Evolutionary conservation across 1,140 invertebrate species (phyloP), one percentile per base, ranked within the genome.

Genomic region (Aphelinus certus): DNA sequence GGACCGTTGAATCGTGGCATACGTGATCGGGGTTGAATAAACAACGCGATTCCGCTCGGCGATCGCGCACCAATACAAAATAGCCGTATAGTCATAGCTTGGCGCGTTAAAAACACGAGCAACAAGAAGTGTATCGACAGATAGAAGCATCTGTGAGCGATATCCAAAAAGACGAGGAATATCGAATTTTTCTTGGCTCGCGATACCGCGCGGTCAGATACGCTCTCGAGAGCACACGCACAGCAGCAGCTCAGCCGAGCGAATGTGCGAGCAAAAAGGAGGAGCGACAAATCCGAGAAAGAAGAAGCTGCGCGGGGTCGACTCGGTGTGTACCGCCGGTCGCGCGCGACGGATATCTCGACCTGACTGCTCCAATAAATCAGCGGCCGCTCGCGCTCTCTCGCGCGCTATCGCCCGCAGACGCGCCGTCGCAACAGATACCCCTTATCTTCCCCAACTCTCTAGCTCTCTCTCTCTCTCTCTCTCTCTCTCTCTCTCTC

Each of bases 371-470:
- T 63, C 60, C 78, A 84, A 84, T 83, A 85, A 85, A 84, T 84
- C 82, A 83, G 65, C 72, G 62, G 63, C 70, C 77, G 77, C 79
- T 71, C 77, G 79, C 76, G 26, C 26, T 26, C 26, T 26, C 26
- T 26, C 26, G 74, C 75, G 74, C 76, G 78, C 79, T 83, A 85
- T 85, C 82, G 77, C 80, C 65, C 65, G 73, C 81, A 84, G 81
- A 84, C 82, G 81, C 76, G 78, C 80, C 67, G 74, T 71, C 76
- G 71, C 10, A 49, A 76, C 73, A 81, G 77, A 81, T 80, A 75
- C 75, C 60, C 61, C 79, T 83, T 83, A 82, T 83, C 81, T 81
- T 79, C 26, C 79, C 71, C 75, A 80, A 82, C 77, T 77, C n/a
- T 43, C 67, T 43, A 2, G 46, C 42, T 26, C 26, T 26, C 10